Percentiles rank a stretch among this genome's conserved stretches.
Evolutionary conservation across 2,113 vertebrate species (phyloP).

Genomic region (Cyanistes caeruleus): DNA sequence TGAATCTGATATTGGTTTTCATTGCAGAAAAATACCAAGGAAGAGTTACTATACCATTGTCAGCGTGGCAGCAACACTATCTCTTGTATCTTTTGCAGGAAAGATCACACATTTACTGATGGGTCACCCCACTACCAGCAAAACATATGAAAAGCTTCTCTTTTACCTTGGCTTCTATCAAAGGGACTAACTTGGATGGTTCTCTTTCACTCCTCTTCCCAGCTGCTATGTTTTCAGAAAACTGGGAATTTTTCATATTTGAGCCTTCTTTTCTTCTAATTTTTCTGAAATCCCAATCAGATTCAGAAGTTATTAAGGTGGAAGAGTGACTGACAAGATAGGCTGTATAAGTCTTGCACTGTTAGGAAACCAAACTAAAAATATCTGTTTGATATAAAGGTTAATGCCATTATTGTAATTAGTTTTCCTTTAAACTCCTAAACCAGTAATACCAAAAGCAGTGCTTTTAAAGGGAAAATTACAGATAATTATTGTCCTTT

Average conservation of each 20-base stretch:
- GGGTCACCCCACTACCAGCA: background rate
- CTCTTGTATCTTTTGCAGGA: background rate
- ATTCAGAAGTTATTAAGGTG: background rate
- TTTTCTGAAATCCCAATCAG: background rate
- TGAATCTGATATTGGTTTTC: background rate
- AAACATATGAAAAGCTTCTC: background rate
- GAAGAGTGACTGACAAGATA: background rate
- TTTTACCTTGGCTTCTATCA: background rate
- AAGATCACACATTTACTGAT: background rate
- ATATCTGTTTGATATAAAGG: background rate
- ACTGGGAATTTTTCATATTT: background rate
- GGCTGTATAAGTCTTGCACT: background rate
- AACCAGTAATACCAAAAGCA: background rate
- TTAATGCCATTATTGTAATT: background rate
- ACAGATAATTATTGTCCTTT: background rate
- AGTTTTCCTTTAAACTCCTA: background rate
- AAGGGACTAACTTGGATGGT: background rate
- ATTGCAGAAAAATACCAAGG: background rate
- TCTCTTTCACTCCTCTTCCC: background rate
- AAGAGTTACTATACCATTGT: background rate
- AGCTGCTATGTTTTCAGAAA: background rate
- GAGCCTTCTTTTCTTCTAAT: background rate
- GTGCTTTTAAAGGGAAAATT: slow-evolving; percentile 13
- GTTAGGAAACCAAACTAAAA: background rate
- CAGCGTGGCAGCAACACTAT: background rate